Evolutionary conservation across 2,888 invertebrate genomes (phyloP).

Genomic region (Ischnus inquisitorius): DNA sequence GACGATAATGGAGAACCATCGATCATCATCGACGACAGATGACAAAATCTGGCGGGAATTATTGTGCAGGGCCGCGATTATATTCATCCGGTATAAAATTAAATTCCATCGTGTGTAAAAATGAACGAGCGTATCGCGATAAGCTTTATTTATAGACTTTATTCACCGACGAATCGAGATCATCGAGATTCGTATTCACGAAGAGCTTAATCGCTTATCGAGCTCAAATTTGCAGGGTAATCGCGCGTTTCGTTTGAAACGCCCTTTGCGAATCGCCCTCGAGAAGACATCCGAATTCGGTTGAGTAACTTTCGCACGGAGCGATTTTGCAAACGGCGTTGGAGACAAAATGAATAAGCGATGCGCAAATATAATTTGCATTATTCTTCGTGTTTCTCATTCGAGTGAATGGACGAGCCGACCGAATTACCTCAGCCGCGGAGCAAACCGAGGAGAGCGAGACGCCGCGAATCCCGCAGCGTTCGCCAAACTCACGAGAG

Average conservation of each 20-base stretch:
- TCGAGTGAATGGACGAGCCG: not conserved
- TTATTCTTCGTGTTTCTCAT: not conserved
- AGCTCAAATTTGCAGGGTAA: too few relatives aligned
- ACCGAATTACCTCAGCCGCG: not conserved
- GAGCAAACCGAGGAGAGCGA: not conserved
- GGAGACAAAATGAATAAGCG: too few relatives aligned
- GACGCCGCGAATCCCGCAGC: not conserved
- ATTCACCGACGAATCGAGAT: too few relatives aligned
- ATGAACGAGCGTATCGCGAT: not conserved
- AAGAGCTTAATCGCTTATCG: too few relatives aligned
- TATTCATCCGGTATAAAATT: not conserved
- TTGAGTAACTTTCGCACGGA: too few relatives aligned
- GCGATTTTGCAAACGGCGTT: too few relatives aligned
- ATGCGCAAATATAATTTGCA: too few relatives aligned
- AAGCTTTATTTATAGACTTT: too few relatives aligned
- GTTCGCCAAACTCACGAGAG: slow-evolving; percentile 13
- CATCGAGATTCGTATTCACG: too few relatives aligned
- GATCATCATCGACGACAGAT: slow-evolving; percentile 10
- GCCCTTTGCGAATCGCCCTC: too few relatives aligned
- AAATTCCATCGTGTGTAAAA: not conserved
- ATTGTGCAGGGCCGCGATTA: not conserved
- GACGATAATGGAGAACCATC: slow-evolving; percentile 28
- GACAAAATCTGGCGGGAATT: not conserved
- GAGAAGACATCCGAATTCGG: too few relatives aligned
- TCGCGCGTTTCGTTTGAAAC: too few relatives aligned